These are phyloP conservation scores for Mixornis gularis DNA, from an alignment of 2,113 vertebrate species.

Conservation along the genomic window DNA sequence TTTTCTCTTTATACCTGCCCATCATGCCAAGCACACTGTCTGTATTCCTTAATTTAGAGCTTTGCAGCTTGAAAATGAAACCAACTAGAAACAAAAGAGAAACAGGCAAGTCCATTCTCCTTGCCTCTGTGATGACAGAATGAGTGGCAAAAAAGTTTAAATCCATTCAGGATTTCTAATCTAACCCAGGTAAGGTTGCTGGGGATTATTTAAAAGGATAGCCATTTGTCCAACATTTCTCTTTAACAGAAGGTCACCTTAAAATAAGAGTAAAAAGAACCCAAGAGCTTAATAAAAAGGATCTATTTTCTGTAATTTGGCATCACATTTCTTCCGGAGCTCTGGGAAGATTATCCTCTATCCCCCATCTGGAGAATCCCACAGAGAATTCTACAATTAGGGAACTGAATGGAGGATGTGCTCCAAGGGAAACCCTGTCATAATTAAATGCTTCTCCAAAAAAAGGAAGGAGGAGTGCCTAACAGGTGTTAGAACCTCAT, in stretches of 20 bases:
- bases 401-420: conserved; percentile 32
- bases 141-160: not conserved
- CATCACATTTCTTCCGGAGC: conserved; percentile 55
- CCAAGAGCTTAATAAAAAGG: conserved; percentile 58
- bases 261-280: conserved; percentile 41
- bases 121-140: not conserved
- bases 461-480: not conserved
- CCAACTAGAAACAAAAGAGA: not conserved
- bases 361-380: conserved; percentile 58
- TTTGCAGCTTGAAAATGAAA: not conserved
- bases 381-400: conserved; percentile 56
- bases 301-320: conserved; percentile 65
- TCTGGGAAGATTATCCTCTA: conserved; percentile 57
- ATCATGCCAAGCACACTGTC: accelerated
- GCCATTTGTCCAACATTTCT: not conserved
- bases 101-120: not conserved
- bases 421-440: conserved; percentile 42
- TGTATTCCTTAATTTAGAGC: not conserved
- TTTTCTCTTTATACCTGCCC: not conserved
- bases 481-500: conserved; percentile 20
- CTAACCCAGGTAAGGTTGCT: conserved; percentile 2
- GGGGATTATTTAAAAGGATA: conserved; percentile 8
- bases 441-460: conserved; percentile 53
- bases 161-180: not conserved
- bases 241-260: conserved; percentile 40